These are phyloP conservation scores for Drosophila pallidifrons DNA, from an alignment of 1,140 invertebrate species.

Conservation along the genomic window DNA sequence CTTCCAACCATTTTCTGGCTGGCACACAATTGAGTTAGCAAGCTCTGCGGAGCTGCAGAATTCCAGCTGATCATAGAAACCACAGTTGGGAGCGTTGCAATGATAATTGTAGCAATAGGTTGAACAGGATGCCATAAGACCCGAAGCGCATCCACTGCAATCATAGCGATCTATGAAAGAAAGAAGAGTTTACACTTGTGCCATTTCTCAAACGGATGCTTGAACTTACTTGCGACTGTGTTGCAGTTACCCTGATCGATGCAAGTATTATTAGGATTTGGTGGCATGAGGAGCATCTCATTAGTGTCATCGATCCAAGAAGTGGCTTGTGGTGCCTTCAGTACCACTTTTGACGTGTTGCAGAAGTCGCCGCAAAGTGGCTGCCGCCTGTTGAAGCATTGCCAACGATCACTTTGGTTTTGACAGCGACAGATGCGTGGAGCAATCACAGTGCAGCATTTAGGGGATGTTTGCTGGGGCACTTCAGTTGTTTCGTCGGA, in stretches of 20 bases:
- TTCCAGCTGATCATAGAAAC: constrained; percentile 57
- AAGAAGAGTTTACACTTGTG: neutral
- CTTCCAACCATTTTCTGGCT: constrained; percentile 56
- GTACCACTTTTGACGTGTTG: constrained; percentile 50
- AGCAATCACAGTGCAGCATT: constrained; percentile 60
- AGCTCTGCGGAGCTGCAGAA: constrained; percentile 51
- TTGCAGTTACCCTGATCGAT: constrained; percentile 30
- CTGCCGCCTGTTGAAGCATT: constrained; percentile 56
- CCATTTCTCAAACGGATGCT: neutral
- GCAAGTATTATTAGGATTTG: constrained; percentile 43
- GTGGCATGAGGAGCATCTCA: constrained; percentile 61
- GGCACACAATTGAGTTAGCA: constrained; percentile 45
- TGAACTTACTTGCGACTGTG: constrained; percentile 32
- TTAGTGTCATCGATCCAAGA: constrained; percentile 36
- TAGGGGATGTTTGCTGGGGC: neutral
- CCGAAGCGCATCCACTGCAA: constrained; percentile 65
- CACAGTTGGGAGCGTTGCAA: constrained; percentile 57
- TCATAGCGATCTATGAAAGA: constrained; percentile 45
- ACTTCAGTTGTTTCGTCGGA: neutral
- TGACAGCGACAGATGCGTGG: constrained; percentile 56
- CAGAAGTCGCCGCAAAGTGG: constrained; percentile 63
- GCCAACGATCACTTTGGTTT: constrained; percentile 38
- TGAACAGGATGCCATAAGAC: constrained; percentile 45
- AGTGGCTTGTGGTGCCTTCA: constrained; percentile 29
- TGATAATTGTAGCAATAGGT: constrained; percentile 67